These are phyloP conservation scores for Apamea epomidion DNA, from an alignment of 2,888 invertebrate genomes.

Conservation along the genomic window DNA sequence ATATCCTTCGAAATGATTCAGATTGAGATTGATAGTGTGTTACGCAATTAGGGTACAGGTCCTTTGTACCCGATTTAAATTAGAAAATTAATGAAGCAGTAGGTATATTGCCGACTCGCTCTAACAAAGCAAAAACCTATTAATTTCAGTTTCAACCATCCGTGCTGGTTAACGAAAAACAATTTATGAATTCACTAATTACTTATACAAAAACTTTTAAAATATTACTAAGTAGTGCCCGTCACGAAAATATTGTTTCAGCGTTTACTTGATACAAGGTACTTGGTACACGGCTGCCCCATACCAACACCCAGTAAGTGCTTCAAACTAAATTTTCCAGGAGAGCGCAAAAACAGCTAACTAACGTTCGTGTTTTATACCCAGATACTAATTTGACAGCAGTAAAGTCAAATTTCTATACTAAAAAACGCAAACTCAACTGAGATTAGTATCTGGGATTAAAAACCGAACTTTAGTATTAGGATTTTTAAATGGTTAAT, in stretches of 20 bases:
- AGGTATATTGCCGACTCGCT: not conserved
- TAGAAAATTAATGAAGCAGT: not conserved
- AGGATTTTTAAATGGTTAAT: not conserved
- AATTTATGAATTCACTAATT: conserved; percentile 36
- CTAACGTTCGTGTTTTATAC: not conserved
- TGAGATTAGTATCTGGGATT: too few species aligned
- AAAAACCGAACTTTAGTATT: too few species aligned
- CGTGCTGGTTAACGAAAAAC: conserved; percentile 28
- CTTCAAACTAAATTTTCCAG: not conserved
- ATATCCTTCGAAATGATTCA: too few species aligned
- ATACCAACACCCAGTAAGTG: not conserved
- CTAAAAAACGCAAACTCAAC: too few species aligned
- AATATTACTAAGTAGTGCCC: conserved; percentile 16
- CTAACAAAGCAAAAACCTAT: not conserved
- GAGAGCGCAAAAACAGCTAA: not conserved
- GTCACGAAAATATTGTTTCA: conserved; percentile 48
- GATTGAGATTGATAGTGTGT: too few species aligned
- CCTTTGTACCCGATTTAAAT: not conserved
- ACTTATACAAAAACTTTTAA: conserved; percentile 35
- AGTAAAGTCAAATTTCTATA: too few species aligned
- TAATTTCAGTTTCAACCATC: conserved; percentile 18
- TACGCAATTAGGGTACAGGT: too few species aligned
- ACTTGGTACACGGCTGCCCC: not conserved
- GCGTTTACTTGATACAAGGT: conserved; percentile 24
- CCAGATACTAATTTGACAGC: too few species aligned